Percentiles rank a stretch among this genome's conserved stretches.
phyloP scores from a whole-genome alignment of 2,113 vertebrate species.

The Anguilla rostrata region DNA sequence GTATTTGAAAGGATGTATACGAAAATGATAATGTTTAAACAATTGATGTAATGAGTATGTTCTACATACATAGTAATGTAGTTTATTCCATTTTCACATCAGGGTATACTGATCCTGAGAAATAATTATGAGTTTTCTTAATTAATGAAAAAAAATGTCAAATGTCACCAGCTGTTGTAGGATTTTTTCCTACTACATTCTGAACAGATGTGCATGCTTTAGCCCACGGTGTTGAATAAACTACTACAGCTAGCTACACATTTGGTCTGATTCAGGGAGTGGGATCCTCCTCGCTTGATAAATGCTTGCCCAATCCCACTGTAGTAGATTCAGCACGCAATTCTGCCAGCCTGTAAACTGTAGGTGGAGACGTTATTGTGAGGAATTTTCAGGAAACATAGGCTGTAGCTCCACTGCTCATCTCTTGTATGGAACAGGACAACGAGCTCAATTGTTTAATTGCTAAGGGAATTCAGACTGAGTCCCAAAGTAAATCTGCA shows the following conservation, averaged over 20 bases:
- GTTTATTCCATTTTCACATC: background rate
- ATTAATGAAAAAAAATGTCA: no score
- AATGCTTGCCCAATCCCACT: background rate
- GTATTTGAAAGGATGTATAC: no score
- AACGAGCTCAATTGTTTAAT: conserved; percentile 28
- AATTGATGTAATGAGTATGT: background rate
- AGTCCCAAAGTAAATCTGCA: background rate
- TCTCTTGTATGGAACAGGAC: conserved; percentile 35
- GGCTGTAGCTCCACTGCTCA: conserved; percentile 29
- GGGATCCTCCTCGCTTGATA: background rate
- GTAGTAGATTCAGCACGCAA: conserved; percentile 20
- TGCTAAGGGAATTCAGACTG: conserved; percentile 38
- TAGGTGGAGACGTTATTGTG: conserved; percentile 41
- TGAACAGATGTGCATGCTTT: background rate
- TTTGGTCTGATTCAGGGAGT: background rate
- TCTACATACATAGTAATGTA: background rate
- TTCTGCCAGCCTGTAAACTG: conserved; percentile 7
- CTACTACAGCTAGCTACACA: background rate
- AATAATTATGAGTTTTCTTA: background rate
- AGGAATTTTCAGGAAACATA: conserved; percentile 39
- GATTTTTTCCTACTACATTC: no score
- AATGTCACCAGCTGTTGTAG: no score
- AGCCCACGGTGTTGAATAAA: background rate
- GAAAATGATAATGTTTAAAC: no score
- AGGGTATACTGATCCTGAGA: background rate